Conservation (phyloP, 2,888 invertebrate genomes). For the Bugulina stolonifera region DNA sequence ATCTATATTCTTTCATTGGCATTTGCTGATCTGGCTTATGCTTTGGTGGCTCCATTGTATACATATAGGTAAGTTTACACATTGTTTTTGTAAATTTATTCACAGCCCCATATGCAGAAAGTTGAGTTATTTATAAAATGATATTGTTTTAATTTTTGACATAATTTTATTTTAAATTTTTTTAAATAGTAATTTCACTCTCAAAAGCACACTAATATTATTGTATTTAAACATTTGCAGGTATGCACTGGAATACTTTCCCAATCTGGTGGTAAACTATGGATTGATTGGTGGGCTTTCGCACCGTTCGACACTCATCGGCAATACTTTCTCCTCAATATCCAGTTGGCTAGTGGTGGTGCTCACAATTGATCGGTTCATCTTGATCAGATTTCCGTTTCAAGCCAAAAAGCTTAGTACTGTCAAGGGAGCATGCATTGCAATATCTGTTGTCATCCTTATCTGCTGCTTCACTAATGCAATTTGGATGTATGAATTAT, state of each 20-base stretch:
- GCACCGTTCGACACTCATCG: slow-evolving; percentile 1
- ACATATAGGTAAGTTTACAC: slow-evolving; percentile 22
- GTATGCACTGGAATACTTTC: slow-evolving; percentile 7
- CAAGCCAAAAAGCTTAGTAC: not conserved
- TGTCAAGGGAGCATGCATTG: not conserved
- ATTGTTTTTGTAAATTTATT: no score
- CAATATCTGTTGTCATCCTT: not conserved
- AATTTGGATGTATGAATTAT: slow-evolving; percentile 10
- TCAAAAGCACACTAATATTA: no score
- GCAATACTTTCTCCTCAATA: not conserved
- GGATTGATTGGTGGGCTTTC: not conserved
- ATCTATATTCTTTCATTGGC: slow-evolving; percentile 13
- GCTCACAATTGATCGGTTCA: slow-evolving; percentile 3
- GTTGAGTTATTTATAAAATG: no score
- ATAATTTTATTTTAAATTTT: no score
- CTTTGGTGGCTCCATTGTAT: slow-evolving; percentile 14
- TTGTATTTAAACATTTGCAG: no score
- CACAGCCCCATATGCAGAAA: no score
- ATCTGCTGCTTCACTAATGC: not conserved
- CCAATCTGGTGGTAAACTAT: slow-evolving; percentile 6
- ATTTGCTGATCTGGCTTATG: not conserved
- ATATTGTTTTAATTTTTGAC: no score
- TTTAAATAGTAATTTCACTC: no score
- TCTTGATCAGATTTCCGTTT: slow-evolving; percentile 13
- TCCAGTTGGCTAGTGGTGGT: slow-evolving; percentile 13